Conservation (phyloP, 2,113 vertebrate species). For the Prionailurus viverrinus region DNA sequence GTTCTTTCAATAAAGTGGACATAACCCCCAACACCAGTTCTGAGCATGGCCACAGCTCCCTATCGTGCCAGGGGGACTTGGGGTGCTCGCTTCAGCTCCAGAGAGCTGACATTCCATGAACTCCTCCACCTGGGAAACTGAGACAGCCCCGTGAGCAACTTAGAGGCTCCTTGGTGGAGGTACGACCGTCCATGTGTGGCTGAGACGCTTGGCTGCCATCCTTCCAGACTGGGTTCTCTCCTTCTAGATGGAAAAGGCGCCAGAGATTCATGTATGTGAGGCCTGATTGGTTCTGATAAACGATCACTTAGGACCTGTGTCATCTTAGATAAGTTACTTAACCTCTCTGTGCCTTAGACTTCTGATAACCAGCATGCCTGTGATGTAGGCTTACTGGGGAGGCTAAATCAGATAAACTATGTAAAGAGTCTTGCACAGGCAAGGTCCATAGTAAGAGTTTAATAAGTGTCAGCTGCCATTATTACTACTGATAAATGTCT, state of each 20-base stretch:
- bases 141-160: neutral
- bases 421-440: slow-evolving; percentile 11
- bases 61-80: neutral
- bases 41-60: neutral
- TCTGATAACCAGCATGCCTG: neutral
- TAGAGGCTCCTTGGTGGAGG: neutral
- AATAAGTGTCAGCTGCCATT: slow-evolving; percentile 17
- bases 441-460: neutral
- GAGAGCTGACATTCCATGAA: neutral
- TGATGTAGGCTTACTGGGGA: neutral
- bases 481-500: neutral
- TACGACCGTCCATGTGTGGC: neutral
- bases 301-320: neutral
- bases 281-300: neutral
- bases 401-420: slow-evolving; percentile 16
- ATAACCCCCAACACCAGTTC: neutral
- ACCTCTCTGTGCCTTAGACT: neutral
- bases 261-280: neutral
- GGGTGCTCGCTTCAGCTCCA: neutral
- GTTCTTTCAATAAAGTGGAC: neutral
- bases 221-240: neutral
- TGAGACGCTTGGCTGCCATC: neutral
- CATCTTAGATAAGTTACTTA: neutral
- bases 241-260: neutral
- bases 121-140: neutral